These are phyloP conservation scores for Drosophila macrospina DNA, from an alignment of 2,888 invertebrate genomes.

Conservation along the genomic window DNA sequence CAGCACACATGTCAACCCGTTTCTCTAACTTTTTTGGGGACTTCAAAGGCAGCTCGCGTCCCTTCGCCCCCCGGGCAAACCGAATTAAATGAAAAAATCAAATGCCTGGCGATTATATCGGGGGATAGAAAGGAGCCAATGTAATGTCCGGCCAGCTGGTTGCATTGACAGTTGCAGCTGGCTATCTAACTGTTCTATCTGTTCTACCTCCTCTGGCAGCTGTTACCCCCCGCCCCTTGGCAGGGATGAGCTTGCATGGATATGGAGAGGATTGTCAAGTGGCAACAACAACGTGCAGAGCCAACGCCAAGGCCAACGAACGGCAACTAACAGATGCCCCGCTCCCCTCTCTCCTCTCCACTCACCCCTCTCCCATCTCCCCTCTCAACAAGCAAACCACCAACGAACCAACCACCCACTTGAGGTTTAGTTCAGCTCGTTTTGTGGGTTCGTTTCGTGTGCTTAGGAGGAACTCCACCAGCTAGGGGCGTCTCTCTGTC, in stretches of 20 bases:
- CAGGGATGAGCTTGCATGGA: background rate
- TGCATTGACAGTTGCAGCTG: slow-evolving; percentile 50
- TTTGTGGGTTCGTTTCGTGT: background rate
- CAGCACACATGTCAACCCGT: slow-evolving; percentile 32
- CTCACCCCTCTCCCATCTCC: no score
- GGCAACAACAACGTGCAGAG: slow-evolving; percentile 14
- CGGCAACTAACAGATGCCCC: slow-evolving; percentile 18
- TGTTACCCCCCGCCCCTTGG: no score
- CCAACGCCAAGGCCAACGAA: slow-evolving; percentile 62
- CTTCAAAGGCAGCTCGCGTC: slow-evolving; percentile 50
- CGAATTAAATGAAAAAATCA: background rate
- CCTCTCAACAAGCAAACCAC: background rate
- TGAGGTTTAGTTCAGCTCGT: slow-evolving; percentile 29
- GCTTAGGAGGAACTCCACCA: background rate
- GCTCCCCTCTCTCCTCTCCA: no score
- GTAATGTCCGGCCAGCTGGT: slow-evolving; percentile 30
- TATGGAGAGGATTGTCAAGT: slow-evolving; percentile 13
- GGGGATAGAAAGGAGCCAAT: slow-evolving; percentile 1
- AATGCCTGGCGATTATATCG: slow-evolving; percentile 22
- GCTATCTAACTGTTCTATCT: slow-evolving; percentile 2
- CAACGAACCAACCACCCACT: slow-evolving; percentile 25
- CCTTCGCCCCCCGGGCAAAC: slow-evolving; percentile 7
- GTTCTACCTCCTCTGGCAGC: background rate
- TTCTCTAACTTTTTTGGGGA: slow-evolving; percentile 30
- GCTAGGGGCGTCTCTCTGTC: slow-evolving; percentile 28